Conservation (phyloP, 2,888 invertebrate genomes). For the Meganola albula region DNA sequence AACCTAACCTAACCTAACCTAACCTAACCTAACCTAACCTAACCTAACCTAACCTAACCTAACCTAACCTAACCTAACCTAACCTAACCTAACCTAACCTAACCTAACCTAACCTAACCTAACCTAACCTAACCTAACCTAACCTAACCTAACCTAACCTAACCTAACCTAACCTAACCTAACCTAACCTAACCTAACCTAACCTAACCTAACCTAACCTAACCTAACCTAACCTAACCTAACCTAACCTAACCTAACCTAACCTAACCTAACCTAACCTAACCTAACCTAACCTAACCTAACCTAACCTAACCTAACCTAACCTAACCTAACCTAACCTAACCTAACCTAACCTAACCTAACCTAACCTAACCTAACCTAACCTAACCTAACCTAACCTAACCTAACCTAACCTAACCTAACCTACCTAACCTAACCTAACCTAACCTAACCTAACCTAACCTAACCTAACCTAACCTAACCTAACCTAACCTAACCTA, state of each 20-base stretch:
- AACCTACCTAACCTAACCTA: slow-evolving; percentile 20
- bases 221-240: slow-evolving; percentile 21
- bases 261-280: slow-evolving; percentile 18
- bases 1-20: slow-evolving; percentile 17
- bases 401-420: slow-evolving; percentile 19
- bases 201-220: slow-evolving; percentile 12
- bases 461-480: slow-evolving; percentile 20
- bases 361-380: slow-evolving; percentile 22
- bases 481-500: slow-evolving; percentile 17
- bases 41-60: slow-evolving; percentile 19
- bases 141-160: slow-evolving; percentile 15
- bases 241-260: slow-evolving; percentile 15
- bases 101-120: slow-evolving; percentile 15
- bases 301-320: slow-evolving; percentile 24
- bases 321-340: slow-evolving; percentile 25
- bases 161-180: slow-evolving; percentile 14
- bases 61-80: slow-evolving; percentile 12
- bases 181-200: slow-evolving; percentile 15
- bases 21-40: slow-evolving; percentile 19
- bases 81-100: slow-evolving; percentile 13
- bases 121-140: slow-evolving; percentile 18
- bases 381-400: slow-evolving; percentile 23
- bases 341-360: slow-evolving; percentile 24
- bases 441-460: slow-evolving; percentile 21
- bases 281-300: slow-evolving; percentile 23